phyloP scores from a whole-genome alignment of 1,140 invertebrate species.

The Pogonognathellus flavescens region DNA sequence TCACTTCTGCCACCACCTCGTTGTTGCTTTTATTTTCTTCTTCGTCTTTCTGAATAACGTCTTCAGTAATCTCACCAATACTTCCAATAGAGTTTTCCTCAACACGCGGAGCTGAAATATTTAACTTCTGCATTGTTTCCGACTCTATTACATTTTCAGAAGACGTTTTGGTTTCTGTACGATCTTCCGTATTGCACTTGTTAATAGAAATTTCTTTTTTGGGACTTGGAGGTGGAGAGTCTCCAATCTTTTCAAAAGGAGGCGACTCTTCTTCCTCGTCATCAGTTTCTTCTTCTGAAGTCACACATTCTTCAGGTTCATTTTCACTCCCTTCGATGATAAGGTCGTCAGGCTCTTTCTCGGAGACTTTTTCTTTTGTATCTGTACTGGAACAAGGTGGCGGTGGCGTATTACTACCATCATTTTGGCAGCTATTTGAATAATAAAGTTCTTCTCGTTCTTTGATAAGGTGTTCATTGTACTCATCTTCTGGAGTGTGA shows the following conservation, averaged over 20 bases:
- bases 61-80: not conserved
- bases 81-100: no score
- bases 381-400: not conserved
- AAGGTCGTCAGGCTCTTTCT: not conserved
- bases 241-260: conserved; percentile 73
- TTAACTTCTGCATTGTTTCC: no score
- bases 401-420: no score
- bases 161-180: conserved; percentile 26
- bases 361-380: not conserved
- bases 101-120: no score
- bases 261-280: conserved; percentile 79
- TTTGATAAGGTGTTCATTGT: not conserved
- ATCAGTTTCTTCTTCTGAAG: conserved; percentile 67
- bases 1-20: not conserved
- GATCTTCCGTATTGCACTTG: no score
- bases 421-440: no score
- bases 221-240: conserved; percentile 43
- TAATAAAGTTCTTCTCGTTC: not conserved
- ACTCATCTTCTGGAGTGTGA: conserved; percentile 5
- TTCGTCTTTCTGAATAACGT: not conserved
- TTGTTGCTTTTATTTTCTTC: not conserved
- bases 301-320: not conserved
- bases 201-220: not conserved
- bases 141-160: not conserved
- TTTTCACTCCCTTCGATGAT: not conserved